phyloP scores from a whole-genome alignment of 2,113 vertebrate genomes.

The Pterophyllum scalare region DNA sequence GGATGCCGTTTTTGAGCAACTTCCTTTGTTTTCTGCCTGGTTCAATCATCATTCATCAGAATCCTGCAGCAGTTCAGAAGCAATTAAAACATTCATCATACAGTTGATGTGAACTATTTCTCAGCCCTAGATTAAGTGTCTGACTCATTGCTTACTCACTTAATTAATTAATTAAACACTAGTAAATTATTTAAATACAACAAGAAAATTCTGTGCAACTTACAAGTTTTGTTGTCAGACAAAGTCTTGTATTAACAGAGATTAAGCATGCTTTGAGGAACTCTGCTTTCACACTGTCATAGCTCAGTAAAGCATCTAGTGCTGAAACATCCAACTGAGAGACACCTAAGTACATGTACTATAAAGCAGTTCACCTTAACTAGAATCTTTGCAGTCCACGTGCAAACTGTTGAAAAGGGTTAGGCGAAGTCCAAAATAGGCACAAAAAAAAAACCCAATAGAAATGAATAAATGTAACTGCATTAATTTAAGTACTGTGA shows the following conservation, averaged over 20 bases:
- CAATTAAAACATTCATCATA: not conserved
- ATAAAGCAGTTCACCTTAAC: constrained; percentile 1
- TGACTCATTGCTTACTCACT: not conserved
- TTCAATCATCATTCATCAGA: not conserved
- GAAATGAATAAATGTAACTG: not conserved
- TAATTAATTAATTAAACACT: not conserved
- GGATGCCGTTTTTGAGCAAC: constrained; percentile 7
- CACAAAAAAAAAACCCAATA: too few species aligned
- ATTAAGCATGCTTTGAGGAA: not conserved
- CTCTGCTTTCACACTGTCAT: not conserved
- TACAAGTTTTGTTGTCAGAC: not conserved
- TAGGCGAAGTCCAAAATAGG: not conserved
- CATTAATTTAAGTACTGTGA: not conserved
- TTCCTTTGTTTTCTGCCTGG: not conserved
- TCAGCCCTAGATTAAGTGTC: not conserved
- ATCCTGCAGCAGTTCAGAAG: not conserved
- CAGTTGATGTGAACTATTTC: not conserved
- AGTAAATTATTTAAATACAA: not conserved
- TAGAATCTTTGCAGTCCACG: not conserved
- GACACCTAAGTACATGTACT: not conserved
- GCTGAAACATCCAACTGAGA: not conserved
- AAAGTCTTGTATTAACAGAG: not conserved
- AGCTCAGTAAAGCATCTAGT: not conserved
- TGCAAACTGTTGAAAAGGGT: too few species aligned
- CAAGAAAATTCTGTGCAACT: not conserved